Evolutionary conservation across 2,113 vertebrate genomes (phyloP).

Genomic region (Platichthys stellatus): DNA sequence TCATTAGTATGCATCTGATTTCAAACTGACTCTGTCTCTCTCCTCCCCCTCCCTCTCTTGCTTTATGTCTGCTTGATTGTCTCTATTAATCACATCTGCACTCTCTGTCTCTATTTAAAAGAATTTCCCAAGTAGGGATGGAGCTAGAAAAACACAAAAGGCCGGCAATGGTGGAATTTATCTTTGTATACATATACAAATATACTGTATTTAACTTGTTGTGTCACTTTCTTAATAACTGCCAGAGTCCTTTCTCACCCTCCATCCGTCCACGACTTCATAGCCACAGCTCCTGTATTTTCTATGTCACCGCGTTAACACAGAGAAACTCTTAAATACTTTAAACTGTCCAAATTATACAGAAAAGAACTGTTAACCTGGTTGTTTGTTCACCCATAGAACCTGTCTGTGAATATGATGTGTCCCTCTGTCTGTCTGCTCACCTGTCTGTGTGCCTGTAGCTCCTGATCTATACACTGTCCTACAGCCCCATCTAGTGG

Average conservation of each 20-base stretch:
- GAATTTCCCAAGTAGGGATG: background rate
- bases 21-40: constrained; percentile 57
- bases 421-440: background rate
- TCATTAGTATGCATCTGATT: constrained; percentile 78
- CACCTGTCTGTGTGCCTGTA: background rate
- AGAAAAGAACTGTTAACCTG: constrained; percentile 1
- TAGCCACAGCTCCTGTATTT: background rate
- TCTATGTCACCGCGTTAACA: constrained; percentile 9
- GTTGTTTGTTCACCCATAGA: background rate
- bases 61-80: constrained; percentile 68
- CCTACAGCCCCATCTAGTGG: constrained; percentile 70
- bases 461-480: constrained; percentile 11
- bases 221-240: background rate
- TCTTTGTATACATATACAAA: background rate
- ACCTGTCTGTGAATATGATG: background rate
- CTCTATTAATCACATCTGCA: constrained; percentile 57
- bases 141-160: background rate
- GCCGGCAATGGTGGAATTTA: background rate
- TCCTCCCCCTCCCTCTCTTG: constrained; percentile 38
- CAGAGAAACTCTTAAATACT: background rate
- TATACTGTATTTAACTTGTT: background rate
- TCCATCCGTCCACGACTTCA: background rate
- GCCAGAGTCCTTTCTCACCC: background rate
- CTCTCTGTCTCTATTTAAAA: background rate
- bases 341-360: background rate